Evolutionary conservation across 2,797 vertebrate genomes (phyloP).

Genomic region (Falco peregrinus): DNA sequence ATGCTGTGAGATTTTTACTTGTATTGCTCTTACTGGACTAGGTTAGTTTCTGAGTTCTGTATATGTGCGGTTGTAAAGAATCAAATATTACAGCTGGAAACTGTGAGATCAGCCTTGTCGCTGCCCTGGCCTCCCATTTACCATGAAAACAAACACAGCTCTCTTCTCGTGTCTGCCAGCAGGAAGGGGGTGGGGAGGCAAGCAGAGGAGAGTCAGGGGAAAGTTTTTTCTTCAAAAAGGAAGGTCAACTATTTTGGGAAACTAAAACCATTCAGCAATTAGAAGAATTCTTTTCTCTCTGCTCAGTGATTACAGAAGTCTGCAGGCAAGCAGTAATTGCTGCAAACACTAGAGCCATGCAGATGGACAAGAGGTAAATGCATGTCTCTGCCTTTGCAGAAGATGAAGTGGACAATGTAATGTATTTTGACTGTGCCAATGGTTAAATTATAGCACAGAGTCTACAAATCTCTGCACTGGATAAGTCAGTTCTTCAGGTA

Average conservation of each 20-base stretch:
- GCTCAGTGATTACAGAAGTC: conserved; percentile 46
- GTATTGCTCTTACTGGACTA: neutral
- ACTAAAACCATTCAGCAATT: conserved; percentile 51
- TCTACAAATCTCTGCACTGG: neutral
- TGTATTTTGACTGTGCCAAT: neutral
- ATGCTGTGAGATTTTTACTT: neutral
- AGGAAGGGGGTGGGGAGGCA: conserved; percentile 32
- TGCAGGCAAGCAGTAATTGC: conserved; percentile 11
- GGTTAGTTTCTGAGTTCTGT: conserved; percentile 18
- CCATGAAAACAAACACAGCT: conserved; percentile 46
- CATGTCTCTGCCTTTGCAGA: neutral
- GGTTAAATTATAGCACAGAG: neutral
- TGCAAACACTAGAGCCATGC: neutral
- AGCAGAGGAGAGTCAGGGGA: conserved; percentile 16
- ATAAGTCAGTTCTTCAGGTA: neutral
- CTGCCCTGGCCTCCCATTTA: conserved; percentile 13
- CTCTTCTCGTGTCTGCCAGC: conserved; percentile 54
- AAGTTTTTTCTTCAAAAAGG: conserved; percentile 46
- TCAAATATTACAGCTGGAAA: conserved; percentile 68
- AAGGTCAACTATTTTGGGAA: conserved; percentile 66
- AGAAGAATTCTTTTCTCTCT: conserved; percentile 48
- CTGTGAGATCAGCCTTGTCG: conserved; percentile 46
- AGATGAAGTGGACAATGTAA: neutral
- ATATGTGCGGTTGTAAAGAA: conserved; percentile 58
- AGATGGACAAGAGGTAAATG: neutral